Conservation (phyloP, 1,140 invertebrate species). For the Magallana ariakensis region DNA sequence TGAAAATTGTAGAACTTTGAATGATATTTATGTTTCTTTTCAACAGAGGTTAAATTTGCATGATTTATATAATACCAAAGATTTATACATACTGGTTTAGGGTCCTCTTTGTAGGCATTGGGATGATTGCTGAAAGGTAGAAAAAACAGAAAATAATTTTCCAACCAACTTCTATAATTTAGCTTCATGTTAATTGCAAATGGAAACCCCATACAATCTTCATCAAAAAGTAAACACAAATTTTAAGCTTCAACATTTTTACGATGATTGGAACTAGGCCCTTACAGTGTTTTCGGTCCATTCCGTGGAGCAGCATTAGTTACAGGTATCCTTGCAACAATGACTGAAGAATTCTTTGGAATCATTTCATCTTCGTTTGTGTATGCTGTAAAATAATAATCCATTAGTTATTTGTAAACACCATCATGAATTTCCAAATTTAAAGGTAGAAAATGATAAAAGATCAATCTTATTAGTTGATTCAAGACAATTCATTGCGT, state of each 20-base stretch:
- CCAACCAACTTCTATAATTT: no score
- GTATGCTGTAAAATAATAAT: conserved; percentile 87
- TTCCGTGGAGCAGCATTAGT: conserved; percentile 64
- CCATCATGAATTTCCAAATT: no score
- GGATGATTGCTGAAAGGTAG: background rate
- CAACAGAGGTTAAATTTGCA: background rate
- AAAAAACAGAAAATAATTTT: background rate
- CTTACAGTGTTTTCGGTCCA: conserved; percentile 79
- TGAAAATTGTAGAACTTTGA: background rate
- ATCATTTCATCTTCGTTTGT: conserved; percentile 93
- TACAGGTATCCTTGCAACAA: conserved; percentile 94
- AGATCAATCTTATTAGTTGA: no score
- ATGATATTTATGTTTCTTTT: background rate
- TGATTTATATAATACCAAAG: conserved; percentile 58
- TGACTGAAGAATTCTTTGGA: conserved; percentile 97
- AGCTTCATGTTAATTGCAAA: no score
- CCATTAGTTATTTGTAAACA: no score
- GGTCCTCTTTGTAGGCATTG: conserved; percentile 70
- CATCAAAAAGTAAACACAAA: no score
- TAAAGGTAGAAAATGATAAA: no score
- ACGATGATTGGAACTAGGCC: background rate
- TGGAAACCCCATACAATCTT: no score
- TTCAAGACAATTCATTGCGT: no score
- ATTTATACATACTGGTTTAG: conserved; percentile 69
- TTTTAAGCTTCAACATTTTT: no score